Conservation (phyloP, 2,888 invertebrate genomes). For the Cacoxenus indagator region DNA sequence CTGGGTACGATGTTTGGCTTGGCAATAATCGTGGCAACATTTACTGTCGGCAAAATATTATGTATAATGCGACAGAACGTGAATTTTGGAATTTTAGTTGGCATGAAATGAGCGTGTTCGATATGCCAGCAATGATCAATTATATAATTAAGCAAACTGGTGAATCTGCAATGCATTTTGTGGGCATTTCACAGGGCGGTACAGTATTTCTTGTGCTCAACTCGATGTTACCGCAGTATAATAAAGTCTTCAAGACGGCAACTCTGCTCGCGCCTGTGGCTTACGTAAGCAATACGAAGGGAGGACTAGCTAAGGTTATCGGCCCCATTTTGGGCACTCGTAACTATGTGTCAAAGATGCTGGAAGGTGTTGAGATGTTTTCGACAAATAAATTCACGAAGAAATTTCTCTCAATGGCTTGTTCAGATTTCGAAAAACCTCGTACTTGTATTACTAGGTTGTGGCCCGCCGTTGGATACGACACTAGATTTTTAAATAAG, state of each 20-base stretch:
- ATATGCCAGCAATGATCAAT: constrained; percentile 68
- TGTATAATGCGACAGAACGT: constrained; percentile 69
- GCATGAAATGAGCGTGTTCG: constrained; percentile 68
- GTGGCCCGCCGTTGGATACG: constrained; percentile 69
- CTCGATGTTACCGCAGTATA: constrained; percentile 66
- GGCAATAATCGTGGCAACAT: constrained; percentile 68
- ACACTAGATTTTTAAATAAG: constrained; percentile 64
- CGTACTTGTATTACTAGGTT: constrained; percentile 64
- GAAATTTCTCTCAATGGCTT: constrained; percentile 65
- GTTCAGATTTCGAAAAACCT: constrained; percentile 63
- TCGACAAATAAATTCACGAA: constrained; percentile 68
- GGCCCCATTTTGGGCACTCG: constrained; percentile 73
- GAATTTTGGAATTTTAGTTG: constrained; percentile 69
- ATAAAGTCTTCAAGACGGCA: constrained; percentile 64
- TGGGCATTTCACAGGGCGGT: constrained; percentile 68
- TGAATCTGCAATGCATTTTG: constrained; percentile 61
- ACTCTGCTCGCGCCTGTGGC: constrained; percentile 67
- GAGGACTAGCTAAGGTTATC: constrained; percentile 74
- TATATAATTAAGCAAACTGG: constrained; percentile 62
- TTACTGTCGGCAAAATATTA: constrained; percentile 63
- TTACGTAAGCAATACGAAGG: constrained; percentile 66
- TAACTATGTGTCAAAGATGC: constrained; percentile 64
- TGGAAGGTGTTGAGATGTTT: constrained; percentile 67
- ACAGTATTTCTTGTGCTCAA: constrained; percentile 67
- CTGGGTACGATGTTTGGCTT: constrained; percentile 68